These are phyloP conservation scores for Anoplophora glabripennis DNA, from an alignment of 1,140 invertebrate genomes.

Conservation along the genomic window DNA sequence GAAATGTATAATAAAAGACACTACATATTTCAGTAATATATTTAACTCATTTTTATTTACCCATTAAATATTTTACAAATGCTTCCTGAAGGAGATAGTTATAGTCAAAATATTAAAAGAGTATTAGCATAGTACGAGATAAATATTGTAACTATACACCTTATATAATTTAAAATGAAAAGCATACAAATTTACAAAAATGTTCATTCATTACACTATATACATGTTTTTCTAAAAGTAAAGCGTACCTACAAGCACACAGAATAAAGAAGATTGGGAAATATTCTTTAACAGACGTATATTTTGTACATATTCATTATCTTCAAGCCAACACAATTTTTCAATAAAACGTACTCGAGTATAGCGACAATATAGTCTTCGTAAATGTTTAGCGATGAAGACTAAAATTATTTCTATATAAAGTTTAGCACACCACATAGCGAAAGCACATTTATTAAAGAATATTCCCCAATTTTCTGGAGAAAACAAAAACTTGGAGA, in stretches of 20 bases:
- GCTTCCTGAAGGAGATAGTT: slow-evolving; percentile 14
- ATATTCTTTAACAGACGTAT: too few species aligned
- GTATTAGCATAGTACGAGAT: slow-evolving; percentile 28
- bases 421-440: too few species aligned
- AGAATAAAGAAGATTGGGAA: neutral
- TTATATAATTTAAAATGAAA: slow-evolving; percentile 26
- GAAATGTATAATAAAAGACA: neutral
- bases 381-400: too few species aligned
- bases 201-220: slow-evolving; percentile 16
- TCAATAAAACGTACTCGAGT: too few species aligned
- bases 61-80: slow-evolving; percentile 30
- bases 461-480: too few species aligned
- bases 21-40: neutral
- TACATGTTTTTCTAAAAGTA: slow-evolving; percentile 17
- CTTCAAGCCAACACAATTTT: too few species aligned
- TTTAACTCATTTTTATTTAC: slow-evolving; percentile 24
- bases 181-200: slow-evolving; percentile 27
- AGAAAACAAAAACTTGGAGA: neutral
- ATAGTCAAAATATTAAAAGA: slow-evolving; percentile 26
- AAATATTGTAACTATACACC: slow-evolving; percentile 27
- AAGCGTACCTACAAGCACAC: slow-evolving; percentile 10
- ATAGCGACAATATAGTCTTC: too few species aligned
- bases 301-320: too few species aligned
- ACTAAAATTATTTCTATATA: too few species aligned
- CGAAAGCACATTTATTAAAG: too few species aligned